Evolutionary conservation across 2,113 vertebrate species (phyloP), one percentile per base, ranked within the genome.

Genomic region (Merops nubicus): DNA sequence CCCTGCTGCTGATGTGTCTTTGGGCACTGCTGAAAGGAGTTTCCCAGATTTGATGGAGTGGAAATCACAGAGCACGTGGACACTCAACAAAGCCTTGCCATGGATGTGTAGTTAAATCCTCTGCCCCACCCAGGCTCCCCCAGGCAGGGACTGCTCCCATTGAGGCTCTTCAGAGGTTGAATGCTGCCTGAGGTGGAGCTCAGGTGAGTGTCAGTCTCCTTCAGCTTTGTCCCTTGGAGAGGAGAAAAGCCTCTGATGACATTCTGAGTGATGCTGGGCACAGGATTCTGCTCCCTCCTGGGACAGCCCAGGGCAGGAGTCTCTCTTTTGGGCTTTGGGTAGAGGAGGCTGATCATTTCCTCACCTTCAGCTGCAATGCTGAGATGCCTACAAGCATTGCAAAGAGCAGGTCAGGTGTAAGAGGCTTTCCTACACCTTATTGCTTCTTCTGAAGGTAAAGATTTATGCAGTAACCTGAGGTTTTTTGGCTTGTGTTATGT

Each of bases 141-240:
- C 2, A 0, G 34, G 11, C 15, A 9, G 14, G 47, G 15, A 1
- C 50, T 29, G 26, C 57, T 76, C 51, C 1, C 0, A 20, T 12
- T n/a, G 20, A 36, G 19, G 50, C 16, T 25, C 18, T n/a, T 9
- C 29, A 64, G 64, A 42, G 29, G n/a, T 43, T 83, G 78, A 78
- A 29, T 33, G 2, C 16, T 48, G 48, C 62, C 54, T 31, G 62
- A 75, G 42, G 29, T 26, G 29, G 9, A 15, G 36, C 23, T 56
- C 34, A 28, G 68, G 17, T 33, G 48, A 57, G 5, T 38, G 33
- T 23, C 34, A 68, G 23, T 22, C 22, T 67, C 15, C 26, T 23
- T 67, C n/a, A n/a, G 9, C 28, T 74, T 74, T 57, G 23, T 38
- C 28, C 34, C 6, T 56, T 38, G 54, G 26, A 60, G 50, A 60